Evolutionary conservation across 2,888 invertebrate genomes (phyloP), one percentile per base, ranked within the genome.

Genomic region (Cephalotes varians): DNA sequence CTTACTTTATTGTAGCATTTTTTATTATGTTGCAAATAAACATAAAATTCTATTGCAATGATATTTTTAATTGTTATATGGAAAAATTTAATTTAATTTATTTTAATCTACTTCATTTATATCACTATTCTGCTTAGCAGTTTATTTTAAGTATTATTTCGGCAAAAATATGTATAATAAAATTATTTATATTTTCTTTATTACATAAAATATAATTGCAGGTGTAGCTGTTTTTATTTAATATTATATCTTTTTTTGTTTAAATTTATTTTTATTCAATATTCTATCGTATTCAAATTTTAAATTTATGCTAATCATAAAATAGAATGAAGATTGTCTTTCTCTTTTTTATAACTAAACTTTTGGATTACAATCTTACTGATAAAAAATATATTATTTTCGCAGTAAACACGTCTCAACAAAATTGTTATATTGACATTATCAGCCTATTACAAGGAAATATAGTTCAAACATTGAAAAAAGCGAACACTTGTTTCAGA

Each of bases 401-500:
- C 3, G n/a, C 15, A 12, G 10, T 28, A 15, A 31, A 44, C 5
- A n/a, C 1, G 5, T 47, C 1, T 56, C 40, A n/a, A 47, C 10
- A 51, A 37, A 49, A 51, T 51, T 67, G 21, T 54, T n/a, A 9
- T 12, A 34, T 25, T 34, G 28, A n/a, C 37, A 12, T 34, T 15
- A 34, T 28, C 10, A n/a, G 25, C 5, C 18, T 9, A 58, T 34
- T 62, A 21, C 37, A 37, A 49, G 28, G 15, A 54, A 10, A 12
- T 44, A 6, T 34, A 71, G 25, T 47, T 7, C 18, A n/a, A 51
- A n/a, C 49, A 64, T 76, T 51, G 51, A 56, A 69, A 67, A 31
- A 40, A 69, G 18, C 71, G 71, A 71, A 56, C 77, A 79, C 71
- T 79, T 79, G 56, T 7, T 21, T 51, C 9, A 51, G 60, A 64